Conservation (phyloP, 2,888 invertebrate species). For the Drosophila longiperda region DNA sequence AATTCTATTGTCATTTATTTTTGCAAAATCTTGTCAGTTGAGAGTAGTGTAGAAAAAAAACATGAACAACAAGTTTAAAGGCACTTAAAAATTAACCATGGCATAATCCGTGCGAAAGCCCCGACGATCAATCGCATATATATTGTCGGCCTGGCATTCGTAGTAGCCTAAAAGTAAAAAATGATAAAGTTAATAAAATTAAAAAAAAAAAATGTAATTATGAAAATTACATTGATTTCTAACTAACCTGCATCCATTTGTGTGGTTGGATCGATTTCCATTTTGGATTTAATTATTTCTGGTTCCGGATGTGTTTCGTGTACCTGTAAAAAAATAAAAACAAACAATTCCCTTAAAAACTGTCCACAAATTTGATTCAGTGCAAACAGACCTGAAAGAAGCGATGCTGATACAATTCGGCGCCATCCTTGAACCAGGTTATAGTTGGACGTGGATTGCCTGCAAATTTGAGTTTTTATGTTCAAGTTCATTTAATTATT, state of each 20-base stretch:
- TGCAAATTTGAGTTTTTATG: constrained; percentile 63
- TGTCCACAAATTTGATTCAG: neutral
- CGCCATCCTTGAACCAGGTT: constrained; percentile 98
- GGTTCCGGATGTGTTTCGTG: constrained; percentile 94
- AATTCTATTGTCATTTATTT: constrained; percentile 12
- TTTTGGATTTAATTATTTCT: constrained; percentile 94
- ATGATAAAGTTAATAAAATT: too few species aligned
- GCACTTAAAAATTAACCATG: constrained; percentile 83
- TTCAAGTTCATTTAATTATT: neutral
- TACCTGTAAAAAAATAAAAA: constrained; percentile 86
- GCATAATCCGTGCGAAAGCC: constrained; percentile 95
- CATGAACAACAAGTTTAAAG: neutral
- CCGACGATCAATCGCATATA: constrained; percentile 94
- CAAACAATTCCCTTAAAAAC: neutral
- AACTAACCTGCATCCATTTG: constrained; percentile 95
- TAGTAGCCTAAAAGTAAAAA: constrained; percentile 87
- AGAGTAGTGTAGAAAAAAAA: neutral
- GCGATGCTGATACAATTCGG: constrained; percentile 95
- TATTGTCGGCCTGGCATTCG: constrained; percentile 96
- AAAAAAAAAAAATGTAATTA: too few species aligned
- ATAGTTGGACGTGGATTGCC: constrained; percentile 92
- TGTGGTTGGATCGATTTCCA: constrained; percentile 97
- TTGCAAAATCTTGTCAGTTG: constrained; percentile 17
- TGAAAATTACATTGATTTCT: neutral
- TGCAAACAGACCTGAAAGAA: constrained; percentile 92